A percentile compares a stretch with the other conserved stretches of the same genome.
Conservation (phyloP, 2,797 vertebrate species). For the Manis pentadactyla region DNA sequence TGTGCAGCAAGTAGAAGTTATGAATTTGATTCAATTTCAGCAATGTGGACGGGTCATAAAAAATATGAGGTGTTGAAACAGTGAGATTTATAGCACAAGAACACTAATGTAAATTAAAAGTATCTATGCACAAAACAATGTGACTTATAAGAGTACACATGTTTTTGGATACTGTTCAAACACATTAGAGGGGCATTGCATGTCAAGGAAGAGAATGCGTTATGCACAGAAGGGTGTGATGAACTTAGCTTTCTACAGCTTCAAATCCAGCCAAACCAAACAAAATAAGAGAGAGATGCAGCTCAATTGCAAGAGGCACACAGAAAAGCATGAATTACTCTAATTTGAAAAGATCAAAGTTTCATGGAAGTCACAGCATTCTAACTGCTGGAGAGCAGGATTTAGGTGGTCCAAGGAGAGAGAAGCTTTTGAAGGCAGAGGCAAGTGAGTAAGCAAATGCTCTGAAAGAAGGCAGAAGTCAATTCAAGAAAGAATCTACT, state of each 20-base stretch:
- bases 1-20: slow-evolving; percentile 20
- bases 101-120: neutral
- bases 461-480: neutral
- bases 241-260: neutral
- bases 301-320: neutral
- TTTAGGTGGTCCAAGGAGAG: neutral
- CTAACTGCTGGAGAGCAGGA: neutral
- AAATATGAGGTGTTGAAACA: neutral
- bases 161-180: slow-evolving; percentile 9
- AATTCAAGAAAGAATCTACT: neutral
- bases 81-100: neutral
- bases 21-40: slow-evolving; percentile 31
- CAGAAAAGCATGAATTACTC: neutral
- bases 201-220: neutral
- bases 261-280: neutral
- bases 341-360: neutral
- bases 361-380: neutral
- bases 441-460: neutral
- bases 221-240: neutral
- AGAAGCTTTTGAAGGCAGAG: neutral
- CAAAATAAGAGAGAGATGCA: neutral
- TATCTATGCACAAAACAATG: neutral
- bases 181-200: neutral
- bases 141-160: neutral
- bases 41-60: neutral